Evolutionary conservation across 2,797 vertebrate species (phyloP), one percentile per base, ranked within the genome.

Genomic region (Hoplostethus atlanticus): DNA sequence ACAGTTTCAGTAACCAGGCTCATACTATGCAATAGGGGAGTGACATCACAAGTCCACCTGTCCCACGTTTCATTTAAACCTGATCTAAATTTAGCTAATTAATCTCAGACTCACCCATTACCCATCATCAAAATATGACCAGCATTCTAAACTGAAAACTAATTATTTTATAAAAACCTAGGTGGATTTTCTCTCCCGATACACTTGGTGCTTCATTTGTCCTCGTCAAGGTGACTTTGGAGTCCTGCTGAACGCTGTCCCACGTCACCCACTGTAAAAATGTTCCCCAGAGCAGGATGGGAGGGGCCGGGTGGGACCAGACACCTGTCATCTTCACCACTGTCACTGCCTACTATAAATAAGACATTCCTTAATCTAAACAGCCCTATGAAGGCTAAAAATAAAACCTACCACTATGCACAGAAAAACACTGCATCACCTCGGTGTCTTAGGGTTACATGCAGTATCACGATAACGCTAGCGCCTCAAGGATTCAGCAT

Each of bases 291-390:
- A 78, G 70, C 71, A 57, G 50, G 73, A 72, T 16, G 62, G 72
- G 77, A 65, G 66, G 79, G 77, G 79, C 0, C 56, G 71, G 76
- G 76, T 50, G 58, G 75, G 68, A 83, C 68, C 71, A 83, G 90
- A 92, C 95, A 95, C 93, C 93, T 93, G 93, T 94, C 94, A 93
- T 91, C 87, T 86, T 84, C 79, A 83, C 68, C 81, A 92, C 83
- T 92, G 93, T 92, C 91, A 92, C 58, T 88, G 80, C 55, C 77
- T 87, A 64, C 90, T 95, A 95, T 93, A 93, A 94, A 94, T 95
- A 94, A 68, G 57, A 68, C 81, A 84, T 93, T 87, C 90, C 87
- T 90, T 85, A 89, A 94, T 91, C 87, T 88, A 79, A 79, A 84
- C 44, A 38, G 79, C 62, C 75, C 58, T 47, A 81, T 81, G 79